These are phyloP conservation scores for Lordiphosa stackelbergi DNA, from an alignment of 1,140 invertebrate species.

Conservation along the genomic window DNA sequence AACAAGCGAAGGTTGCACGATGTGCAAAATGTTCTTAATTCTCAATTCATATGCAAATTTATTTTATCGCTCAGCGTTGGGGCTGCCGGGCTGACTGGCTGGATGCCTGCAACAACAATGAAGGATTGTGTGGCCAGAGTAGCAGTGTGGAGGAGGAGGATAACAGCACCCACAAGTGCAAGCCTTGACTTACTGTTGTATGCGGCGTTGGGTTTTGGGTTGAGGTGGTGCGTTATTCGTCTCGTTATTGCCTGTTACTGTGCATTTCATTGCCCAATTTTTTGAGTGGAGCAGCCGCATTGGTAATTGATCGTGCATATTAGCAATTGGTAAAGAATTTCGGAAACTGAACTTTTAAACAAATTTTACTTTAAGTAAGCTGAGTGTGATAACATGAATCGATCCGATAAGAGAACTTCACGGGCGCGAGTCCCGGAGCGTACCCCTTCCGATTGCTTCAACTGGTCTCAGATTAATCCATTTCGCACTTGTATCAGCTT, in stretches of 20 bases:
- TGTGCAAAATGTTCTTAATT: constrained; percentile 76
- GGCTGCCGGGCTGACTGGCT: constrained; percentile 21
- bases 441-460: too few species aligned
- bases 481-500: too few species aligned
- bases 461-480: too few species aligned
- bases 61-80: constrained; percentile 61
- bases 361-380: not conserved
- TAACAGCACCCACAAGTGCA: constrained; percentile 39
- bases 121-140: constrained; percentile 47
- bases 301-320: constrained; percentile 58
- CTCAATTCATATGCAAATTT: constrained; percentile 76
- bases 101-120: constrained; percentile 67
- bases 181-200: constrained; percentile 18
- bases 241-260: constrained; percentile 62
- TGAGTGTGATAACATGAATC: too few species aligned
- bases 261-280: constrained; percentile 46
- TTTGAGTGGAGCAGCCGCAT: constrained; percentile 17
- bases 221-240: constrained; percentile 11
- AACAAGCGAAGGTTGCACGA: constrained; percentile 36
- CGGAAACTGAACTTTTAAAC: constrained; percentile 6
- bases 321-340: constrained; percentile 20
- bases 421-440: too few species aligned
- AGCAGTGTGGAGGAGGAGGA: constrained; percentile 8
- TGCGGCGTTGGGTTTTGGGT: not conserved
- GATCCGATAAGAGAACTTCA: too few species aligned